Evolutionary conservation across 1,140 invertebrate species (phyloP).

Genomic region (Triops cancriformis): DNA sequence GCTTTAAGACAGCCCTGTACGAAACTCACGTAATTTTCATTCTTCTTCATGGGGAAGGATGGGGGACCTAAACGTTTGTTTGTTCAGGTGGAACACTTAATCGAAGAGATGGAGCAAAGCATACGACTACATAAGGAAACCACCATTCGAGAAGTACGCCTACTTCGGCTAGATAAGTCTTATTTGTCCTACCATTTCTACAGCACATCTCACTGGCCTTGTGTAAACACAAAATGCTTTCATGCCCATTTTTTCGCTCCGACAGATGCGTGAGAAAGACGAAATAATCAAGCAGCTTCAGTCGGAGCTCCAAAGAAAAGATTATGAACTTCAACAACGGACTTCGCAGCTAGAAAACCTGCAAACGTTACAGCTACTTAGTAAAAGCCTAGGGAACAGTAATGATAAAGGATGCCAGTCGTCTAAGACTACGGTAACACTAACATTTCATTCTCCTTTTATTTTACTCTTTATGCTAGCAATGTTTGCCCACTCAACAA

Average conservation of each 20-base stretch:
- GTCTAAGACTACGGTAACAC: neutral
- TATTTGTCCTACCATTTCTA: neutral
- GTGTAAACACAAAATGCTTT: neutral
- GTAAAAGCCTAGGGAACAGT: neutral
- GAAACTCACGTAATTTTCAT: slow-evolving; percentile 9
- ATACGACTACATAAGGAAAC: slow-evolving; percentile 7
- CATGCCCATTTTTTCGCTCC: too few relatives aligned
- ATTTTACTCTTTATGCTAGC: too few relatives aligned
- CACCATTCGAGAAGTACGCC: slow-evolving; percentile 7
- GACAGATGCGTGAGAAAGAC: neutral
- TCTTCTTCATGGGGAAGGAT: neutral
- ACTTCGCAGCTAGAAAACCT: neutral
- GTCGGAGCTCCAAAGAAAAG: neutral
- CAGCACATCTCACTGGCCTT: neutral
- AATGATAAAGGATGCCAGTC: neutral
- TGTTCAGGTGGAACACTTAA: slow-evolving; percentile 16
- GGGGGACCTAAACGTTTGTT: neutral
- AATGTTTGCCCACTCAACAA: too few relatives aligned
- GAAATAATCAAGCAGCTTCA: neutral
- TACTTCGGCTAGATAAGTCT: neutral
- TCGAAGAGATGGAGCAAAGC: slow-evolving; percentile 21
- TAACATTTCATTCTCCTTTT: too few relatives aligned
- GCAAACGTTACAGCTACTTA: neutral
- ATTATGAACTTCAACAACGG: neutral
- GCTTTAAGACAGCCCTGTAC: neutral